Base-by-base conservation (phyloP, 2,797 vertebrate genomes). In the Tokudaia tokunoshimensis region DNA sequence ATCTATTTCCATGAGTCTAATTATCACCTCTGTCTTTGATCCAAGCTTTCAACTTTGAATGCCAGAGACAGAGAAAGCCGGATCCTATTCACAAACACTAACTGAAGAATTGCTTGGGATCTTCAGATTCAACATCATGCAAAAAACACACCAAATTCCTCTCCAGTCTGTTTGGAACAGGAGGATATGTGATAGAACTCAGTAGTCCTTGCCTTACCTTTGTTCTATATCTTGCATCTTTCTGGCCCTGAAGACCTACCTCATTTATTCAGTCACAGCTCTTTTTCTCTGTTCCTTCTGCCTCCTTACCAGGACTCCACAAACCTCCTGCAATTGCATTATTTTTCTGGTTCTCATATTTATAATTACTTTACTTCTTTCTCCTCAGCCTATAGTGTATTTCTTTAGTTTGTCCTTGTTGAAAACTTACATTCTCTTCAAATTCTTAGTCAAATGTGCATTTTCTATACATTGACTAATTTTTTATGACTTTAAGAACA, bases 31-130 rank as follows among this genome's bases (percentile, higher is more conserved):
- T 22, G 34, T 50, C 10, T 90, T 92, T 57, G 29, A 88, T 72
- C 91, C 72, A 76, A 57, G 93, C 52, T 79, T 65, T 89, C 78
- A 85, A 57, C 80, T 88, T 76, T 85, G 72, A 96, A 85, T 55
- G 44, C 12, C 29, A 84, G 63, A 13, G 88, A 59, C 3, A 79
- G 29, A 19, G 57, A 95, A 74, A 55, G 83, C 5, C 59, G 88
- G 37, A 74, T 17, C 26, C 84, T 34, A 96, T 44, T 84, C 14
- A 80, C 37, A 92, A 94, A 17, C 3, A 59, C 65, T 65, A 72
- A 17, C 22, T 79, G 29, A 88, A 91, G 61, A 72, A 11, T n/a
- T 47, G 22, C 17, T 59, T 52, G 50, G 90, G 44, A 17, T 55
- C 52, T 93, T 81, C 59, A 74, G 81, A 91, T 89, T 37, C 76